phyloP scores from a whole-genome alignment of 2,113 vertebrate genomes.

The Orientallactaga bullata region DNA sequence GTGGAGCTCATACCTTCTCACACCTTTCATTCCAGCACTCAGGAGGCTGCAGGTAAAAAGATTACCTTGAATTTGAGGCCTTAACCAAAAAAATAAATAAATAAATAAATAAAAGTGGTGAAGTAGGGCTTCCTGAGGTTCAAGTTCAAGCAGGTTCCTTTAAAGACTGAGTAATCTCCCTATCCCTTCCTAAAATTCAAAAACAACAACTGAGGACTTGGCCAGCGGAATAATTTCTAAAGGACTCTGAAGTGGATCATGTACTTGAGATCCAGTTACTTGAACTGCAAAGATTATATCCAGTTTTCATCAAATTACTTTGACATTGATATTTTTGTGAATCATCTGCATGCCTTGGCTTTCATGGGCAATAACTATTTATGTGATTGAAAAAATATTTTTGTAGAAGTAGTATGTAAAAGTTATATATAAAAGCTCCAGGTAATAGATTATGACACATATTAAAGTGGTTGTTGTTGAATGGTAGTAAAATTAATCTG shows the following conservation, averaged over 20 bases:
- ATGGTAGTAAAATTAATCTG: background rate
- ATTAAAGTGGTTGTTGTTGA: background rate
- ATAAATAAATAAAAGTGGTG: no score
- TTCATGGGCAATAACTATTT: background rate
- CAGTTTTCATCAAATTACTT: conserved; percentile 38
- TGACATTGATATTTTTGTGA: conserved; percentile 5
- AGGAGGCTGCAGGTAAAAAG: no score
- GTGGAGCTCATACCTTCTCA: no score
- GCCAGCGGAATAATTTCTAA: background rate
- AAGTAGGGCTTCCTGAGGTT: background rate
- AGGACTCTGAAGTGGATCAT: background rate
- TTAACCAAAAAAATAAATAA: no score
- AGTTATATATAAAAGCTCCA: background rate
- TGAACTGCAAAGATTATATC: background rate
- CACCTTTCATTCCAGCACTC: no score
- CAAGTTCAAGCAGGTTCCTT: background rate
- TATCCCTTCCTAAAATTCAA: background rate
- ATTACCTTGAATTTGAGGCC: no score
- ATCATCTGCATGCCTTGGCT: background rate
- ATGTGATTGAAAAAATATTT: background rate
- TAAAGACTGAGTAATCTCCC: no score
- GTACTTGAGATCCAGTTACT: background rate
- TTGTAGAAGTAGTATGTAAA: background rate
- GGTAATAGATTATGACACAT: background rate
- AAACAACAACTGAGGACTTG: background rate